These are phyloP conservation scores for Drosophila nr. fundita DNA, from an alignment of 2,888 invertebrate species.

Conservation along the genomic window DNA sequence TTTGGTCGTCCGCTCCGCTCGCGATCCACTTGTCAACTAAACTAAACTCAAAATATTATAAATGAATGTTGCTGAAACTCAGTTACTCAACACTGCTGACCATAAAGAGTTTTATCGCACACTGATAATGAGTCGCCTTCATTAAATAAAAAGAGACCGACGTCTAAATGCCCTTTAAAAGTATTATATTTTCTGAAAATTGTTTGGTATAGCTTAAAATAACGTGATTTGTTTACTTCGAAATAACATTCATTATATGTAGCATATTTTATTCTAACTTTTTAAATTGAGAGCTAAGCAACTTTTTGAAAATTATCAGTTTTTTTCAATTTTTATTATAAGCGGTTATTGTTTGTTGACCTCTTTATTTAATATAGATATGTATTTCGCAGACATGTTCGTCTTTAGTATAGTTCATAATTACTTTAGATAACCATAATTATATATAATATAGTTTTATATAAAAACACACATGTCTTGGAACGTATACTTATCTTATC, in stretches of 20 bases:
- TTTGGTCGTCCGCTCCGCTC: conserved; percentile 11
- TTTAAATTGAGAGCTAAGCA: not conserved
- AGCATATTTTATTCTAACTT: not conserved
- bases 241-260: not conserved
- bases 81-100: conserved; percentile 24
- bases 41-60: conserved; percentile 16
- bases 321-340: not conserved
- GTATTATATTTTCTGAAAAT: not conserved
- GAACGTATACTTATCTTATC: not conserved
- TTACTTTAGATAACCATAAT: not conserved
- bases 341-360: not conserved
- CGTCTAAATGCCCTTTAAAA: not conserved
- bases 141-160: not conserved
- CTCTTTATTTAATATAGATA: not conserved
- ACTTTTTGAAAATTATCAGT: not conserved
- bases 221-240: not conserved
- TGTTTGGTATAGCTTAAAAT: not conserved
- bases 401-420: not conserved
- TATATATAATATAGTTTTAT: not conserved
- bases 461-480: not conserved
- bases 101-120: conserved; percentile 14
- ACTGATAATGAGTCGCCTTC: not conserved
- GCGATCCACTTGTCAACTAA: conserved; percentile 45
- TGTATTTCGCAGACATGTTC: not conserved
- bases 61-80: conserved; percentile 22